phyloP scores from a whole-genome alignment of 2,888 invertebrate genomes.

The Boloria selene region DNA sequence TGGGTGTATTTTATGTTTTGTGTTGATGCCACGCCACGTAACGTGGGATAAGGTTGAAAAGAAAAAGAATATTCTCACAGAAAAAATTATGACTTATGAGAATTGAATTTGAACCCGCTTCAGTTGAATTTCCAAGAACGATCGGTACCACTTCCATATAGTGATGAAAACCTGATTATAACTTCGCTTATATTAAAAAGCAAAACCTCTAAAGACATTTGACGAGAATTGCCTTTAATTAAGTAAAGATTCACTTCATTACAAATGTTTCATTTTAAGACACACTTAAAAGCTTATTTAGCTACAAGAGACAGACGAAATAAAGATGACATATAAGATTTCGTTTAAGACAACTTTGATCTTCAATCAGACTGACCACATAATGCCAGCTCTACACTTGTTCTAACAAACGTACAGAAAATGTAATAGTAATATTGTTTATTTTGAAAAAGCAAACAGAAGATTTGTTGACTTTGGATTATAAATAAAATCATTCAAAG shows the following conservation, averaged over 20 bases:
- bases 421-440: background rate
- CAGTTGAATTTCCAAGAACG: no score
- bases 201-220: background rate
- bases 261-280: constrained; percentile 12
- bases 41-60: no score
- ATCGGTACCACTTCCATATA: background rate
- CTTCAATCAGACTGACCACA: constrained; percentile 37
- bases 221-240: background rate
- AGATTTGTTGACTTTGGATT: no score
- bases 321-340: constrained; percentile 25
- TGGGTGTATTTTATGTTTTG: no score
- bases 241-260: constrained; percentile 7
- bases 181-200: background rate
- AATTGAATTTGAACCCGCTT: no score
- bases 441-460: no score
- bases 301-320: constrained; percentile 14
- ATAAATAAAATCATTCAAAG: no score
- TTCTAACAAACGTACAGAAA: background rate
- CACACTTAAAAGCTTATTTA: constrained; percentile 16
- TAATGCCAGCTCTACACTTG: constrained; percentile 12
- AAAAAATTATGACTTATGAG: no score
- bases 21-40: no score
- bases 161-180: background rate
- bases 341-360: constrained; percentile 22
- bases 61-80: no score